Percentiles rank a stretch among this genome's conserved stretches.
Evolutionary conservation across 2,888 invertebrate species (phyloP).

Genomic region (Nemurella pictetii): DNA sequence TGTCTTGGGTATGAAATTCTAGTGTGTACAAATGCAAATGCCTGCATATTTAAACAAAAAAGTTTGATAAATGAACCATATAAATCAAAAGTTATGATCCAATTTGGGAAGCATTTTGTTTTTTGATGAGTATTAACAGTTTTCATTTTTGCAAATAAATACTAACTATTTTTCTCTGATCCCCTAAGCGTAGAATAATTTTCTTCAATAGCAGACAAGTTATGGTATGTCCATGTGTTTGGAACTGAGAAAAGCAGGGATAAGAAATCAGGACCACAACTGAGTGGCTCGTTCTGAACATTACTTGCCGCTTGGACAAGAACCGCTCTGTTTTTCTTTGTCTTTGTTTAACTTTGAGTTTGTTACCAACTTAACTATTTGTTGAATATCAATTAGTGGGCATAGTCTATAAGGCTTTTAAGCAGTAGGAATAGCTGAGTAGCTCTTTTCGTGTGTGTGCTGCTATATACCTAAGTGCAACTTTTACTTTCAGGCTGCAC

Average conservation of each 20-base stretch:
- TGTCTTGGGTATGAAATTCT: neutral
- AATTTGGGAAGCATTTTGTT: neutral
- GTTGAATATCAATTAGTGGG: neutral
- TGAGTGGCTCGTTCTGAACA: too few species aligned
- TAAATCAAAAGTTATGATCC: neutral
- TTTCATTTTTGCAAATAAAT: neutral
- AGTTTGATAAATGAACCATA: neutral
- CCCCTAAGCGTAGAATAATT: too few species aligned
- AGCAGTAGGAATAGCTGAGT: neutral
- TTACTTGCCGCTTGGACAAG: too few species aligned
- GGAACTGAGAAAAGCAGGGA: too few species aligned
- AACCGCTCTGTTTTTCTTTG: too few species aligned
- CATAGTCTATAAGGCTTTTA: neutral
- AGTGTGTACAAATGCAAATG: neutral
- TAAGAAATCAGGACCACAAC: too few species aligned
- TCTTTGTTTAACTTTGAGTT: too few species aligned
- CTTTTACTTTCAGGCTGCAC: constrained; percentile 24
- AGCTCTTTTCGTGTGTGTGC: constrained; percentile 9
- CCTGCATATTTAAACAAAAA: neutral
- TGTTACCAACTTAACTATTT: neutral
- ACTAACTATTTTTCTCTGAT: neutral
- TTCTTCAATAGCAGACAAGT: too few species aligned
- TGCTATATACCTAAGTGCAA: neutral
- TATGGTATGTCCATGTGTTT: too few species aligned
- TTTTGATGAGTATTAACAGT: neutral